Conservation (phyloP, 1,140 invertebrate genomes). For the Plodia interpunctella region DNA sequence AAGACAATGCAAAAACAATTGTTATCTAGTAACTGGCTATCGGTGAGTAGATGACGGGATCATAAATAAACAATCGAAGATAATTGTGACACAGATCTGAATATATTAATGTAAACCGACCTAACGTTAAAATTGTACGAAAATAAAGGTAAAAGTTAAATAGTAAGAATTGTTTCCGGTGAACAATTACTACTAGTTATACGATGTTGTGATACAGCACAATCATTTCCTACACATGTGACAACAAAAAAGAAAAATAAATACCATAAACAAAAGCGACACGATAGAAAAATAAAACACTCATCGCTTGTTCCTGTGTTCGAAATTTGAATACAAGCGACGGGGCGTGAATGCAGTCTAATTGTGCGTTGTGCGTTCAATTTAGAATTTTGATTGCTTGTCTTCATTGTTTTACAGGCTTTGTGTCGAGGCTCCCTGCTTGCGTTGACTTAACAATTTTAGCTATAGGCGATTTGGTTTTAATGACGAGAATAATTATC, state of each 20-base stretch:
- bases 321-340: slow-evolving; percentile 66
- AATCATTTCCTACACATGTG: slow-evolving; percentile 7
- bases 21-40: too few species aligned
- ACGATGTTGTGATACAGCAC: not conserved
- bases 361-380: slow-evolving; percentile 45
- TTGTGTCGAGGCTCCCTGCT: slow-evolving; percentile 24
- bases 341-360: slow-evolving; percentile 56
- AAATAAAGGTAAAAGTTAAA: too few species aligned
- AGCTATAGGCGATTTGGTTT: not conserved
- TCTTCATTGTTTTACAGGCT: slow-evolving; percentile 43
- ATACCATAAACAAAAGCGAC: slow-evolving; percentile 38
- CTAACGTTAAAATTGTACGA: too few species aligned
- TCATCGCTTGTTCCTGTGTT: slow-evolving; percentile 33
- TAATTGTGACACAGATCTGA: too few species aligned
- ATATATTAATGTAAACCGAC: too few species aligned
- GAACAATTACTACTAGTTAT: not conserved
- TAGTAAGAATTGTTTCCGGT: not conserved
- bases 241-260: slow-evolving; percentile 30
- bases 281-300: slow-evolving; percentile 27
- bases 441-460: slow-evolving; percentile 15
- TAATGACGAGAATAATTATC: too few species aligned
- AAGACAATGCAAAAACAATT: too few species aligned
- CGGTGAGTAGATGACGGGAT: too few species aligned
- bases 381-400: slow-evolving; percentile 52
- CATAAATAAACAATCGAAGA: too few species aligned